These are phyloP conservation scores for Drosophila antonietae DNA, from an alignment of 2,888 invertebrate species.

Conservation along the genomic window DNA sequence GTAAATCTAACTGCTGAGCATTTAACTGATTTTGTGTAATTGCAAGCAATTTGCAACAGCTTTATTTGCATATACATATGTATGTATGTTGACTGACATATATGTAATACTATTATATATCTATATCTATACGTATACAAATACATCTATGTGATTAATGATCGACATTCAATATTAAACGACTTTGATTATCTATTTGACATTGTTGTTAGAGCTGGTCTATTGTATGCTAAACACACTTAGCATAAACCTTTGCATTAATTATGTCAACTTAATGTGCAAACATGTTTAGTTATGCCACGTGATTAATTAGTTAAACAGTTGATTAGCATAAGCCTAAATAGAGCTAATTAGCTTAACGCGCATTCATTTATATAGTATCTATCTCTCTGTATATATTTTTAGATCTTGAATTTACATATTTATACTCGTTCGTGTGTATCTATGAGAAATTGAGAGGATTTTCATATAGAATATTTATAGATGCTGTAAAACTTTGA, in stretches of 20 bases:
- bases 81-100: slow-evolving; percentile 2
- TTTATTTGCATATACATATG: slow-evolving; percentile 23
- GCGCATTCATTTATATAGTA: not conserved
- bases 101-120: not conserved
- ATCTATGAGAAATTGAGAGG: not conserved
- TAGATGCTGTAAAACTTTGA: not conserved
- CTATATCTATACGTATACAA: not conserved
- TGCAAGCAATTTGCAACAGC: slow-evolving; percentile 33
- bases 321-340: slow-evolving; percentile 44
- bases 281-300: slow-evolving; percentile 43
- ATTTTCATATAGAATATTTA: not conserved
- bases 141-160: slow-evolving; percentile 35
- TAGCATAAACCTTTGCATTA: slow-evolving; percentile 46
- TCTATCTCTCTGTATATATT: not conserved
- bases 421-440: too few species aligned
- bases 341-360: slow-evolving; percentile 8
- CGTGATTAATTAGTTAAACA: slow-evolving; percentile 42
- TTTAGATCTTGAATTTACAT: not conserved
- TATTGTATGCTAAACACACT: slow-evolving; percentile 41
- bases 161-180: slow-evolving; percentile 20
- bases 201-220: slow-evolving; percentile 27
- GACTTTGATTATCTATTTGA: slow-evolving; percentile 44
- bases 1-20: not conserved
- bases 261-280: slow-evolving; percentile 44
- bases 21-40: slow-evolving; percentile 32